phyloP scores from a whole-genome alignment of 2,888 invertebrate species.

The Eurytoma adleriae region DNA sequence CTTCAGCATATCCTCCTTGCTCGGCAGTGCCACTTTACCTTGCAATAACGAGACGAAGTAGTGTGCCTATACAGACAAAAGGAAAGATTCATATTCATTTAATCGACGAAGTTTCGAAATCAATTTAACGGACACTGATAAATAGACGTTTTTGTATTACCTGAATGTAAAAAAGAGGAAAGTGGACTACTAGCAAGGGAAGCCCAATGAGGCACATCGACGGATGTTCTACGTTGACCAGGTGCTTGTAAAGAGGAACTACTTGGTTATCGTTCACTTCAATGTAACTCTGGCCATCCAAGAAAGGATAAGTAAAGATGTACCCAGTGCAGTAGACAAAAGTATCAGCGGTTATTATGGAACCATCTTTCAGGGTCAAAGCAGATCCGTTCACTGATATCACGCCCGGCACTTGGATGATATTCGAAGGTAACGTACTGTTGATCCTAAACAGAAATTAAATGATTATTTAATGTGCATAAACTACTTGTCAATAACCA shows the following conservation, averaged over 20 bases:
- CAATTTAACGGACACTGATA: conserved; percentile 2
- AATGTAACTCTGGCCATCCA: conserved; percentile 1
- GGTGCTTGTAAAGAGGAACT: conserved; percentile 15
- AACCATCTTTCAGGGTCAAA: background rate
- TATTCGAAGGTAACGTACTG: background rate
- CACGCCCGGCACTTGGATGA: conserved; percentile 13
- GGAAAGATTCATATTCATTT: too few relatives aligned
- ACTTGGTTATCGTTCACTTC: conserved; percentile 23
- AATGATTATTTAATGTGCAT: too few relatives aligned
- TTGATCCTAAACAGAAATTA: conserved; percentile 10
- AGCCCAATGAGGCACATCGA: conserved; percentile 9
- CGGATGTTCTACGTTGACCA: conserved; percentile 27
- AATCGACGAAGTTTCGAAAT: background rate
- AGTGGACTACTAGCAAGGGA: conserved; percentile 81
- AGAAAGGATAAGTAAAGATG: conserved; percentile 8
- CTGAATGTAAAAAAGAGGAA: conserved; percentile 86
- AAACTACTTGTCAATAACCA: too few relatives aligned
- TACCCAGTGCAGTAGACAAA: conserved; percentile 36
- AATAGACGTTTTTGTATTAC: conserved; percentile 72
- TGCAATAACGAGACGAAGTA: conserved; percentile 75
- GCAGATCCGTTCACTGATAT: background rate
- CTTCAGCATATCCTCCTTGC: background rate
- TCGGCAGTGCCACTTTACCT: background rate
- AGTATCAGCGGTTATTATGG: conserved; percentile 10
- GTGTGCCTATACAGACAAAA: conserved; percentile 76